phyloP scores from a whole-genome alignment of 2,113 vertebrate genomes.

The Entelurus aequoreus region DNA sequence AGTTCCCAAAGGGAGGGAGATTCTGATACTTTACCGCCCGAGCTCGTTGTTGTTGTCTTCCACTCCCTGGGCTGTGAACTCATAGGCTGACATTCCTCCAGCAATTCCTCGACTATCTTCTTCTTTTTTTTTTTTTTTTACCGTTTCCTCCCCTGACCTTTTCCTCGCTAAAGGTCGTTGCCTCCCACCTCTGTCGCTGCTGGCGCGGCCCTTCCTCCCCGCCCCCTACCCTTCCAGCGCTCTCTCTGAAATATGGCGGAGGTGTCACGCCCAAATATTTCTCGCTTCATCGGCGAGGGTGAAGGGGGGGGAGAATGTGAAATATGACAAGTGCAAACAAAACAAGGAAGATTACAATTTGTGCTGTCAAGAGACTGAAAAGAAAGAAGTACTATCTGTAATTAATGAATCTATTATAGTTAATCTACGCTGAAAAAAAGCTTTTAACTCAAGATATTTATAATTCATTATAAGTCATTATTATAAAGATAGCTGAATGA shows the following conservation, averaged over 20 bases:
- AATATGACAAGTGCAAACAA: background rate
- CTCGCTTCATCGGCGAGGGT: conserved; percentile 9
- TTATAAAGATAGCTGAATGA: too few relatives aligned
- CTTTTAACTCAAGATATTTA: too few relatives aligned
- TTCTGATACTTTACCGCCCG: background rate
- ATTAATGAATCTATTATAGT: too few relatives aligned
- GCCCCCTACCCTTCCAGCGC: background rate
- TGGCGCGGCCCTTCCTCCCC: conserved; percentile 6
- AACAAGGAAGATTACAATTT: too few relatives aligned
- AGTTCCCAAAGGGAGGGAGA: background rate
- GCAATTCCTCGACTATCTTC: background rate
- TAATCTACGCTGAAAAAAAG: too few relatives aligned
- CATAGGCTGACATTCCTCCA: conserved; percentile 28
- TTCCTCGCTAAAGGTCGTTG: conserved; percentile 8
- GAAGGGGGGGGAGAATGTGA: background rate
- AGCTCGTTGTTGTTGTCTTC: conserved; percentile 1
- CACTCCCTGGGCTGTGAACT: conserved; percentile 5
- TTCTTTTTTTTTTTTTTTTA: conserved; percentile 10
- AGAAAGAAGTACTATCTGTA: too few relatives aligned
- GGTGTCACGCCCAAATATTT: conserved; percentile 31
- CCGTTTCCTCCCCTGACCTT: conserved; percentile 6
- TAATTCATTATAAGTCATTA: too few relatives aligned
- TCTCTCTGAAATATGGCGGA: conserved; percentile 45
- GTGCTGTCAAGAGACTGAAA: too few relatives aligned
- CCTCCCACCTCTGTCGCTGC: conserved; percentile 17